phyloP scores from a whole-genome alignment of 1,140 invertebrate genomes.

The Magallana ariakensis region DNA sequence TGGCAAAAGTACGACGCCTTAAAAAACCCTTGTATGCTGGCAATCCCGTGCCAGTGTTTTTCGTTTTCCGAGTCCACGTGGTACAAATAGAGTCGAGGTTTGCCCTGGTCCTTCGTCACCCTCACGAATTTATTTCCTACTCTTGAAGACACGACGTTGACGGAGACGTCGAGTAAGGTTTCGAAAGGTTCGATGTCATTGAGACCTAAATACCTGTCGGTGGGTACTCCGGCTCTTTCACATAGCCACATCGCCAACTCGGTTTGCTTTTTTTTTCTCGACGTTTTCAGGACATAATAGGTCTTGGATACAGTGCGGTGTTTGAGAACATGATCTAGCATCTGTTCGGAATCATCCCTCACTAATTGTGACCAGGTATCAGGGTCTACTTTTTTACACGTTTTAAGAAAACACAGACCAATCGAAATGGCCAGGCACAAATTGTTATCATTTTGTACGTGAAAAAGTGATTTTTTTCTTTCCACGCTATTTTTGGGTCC shows the following conservation, averaged over 20 bases:
- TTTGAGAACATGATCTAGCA: slow-evolving; percentile 29
- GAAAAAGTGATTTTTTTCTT: slow-evolving; percentile 44
- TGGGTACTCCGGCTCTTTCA: slow-evolving; percentile 40
- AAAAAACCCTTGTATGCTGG: slow-evolving; percentile 48
- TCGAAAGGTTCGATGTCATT: slow-evolving; percentile 49
- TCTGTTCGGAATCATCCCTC: background rate
- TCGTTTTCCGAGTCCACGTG: slow-evolving; percentile 29
- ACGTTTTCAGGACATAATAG: slow-evolving; percentile 23
- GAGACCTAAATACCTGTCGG: slow-evolving; percentile 24
- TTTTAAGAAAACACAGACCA: slow-evolving; percentile 36
- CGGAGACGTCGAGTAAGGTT: slow-evolving; percentile 32
- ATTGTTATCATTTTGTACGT: slow-evolving; percentile 52
- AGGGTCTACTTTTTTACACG: slow-evolving; percentile 31
- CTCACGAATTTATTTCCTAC: slow-evolving; percentile 49
- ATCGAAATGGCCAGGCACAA: slow-evolving; percentile 33
- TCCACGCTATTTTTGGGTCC: slow-evolving; percentile 42
- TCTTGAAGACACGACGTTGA: slow-evolving; percentile 40
- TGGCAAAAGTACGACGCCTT: slow-evolving; percentile 43
- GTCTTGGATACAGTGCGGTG: slow-evolving; percentile 1
- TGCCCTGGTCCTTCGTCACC: slow-evolving; percentile 17
- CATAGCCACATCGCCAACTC: slow-evolving; percentile 38
- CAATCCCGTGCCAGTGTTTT: slow-evolving; percentile 45
- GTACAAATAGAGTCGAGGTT: slow-evolving; percentile 46
- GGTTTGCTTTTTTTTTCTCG: slow-evolving; percentile 39
- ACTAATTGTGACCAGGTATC: slow-evolving; percentile 37